Percentiles rank a stretch among this genome's conserved stretches.
These are phyloP conservation scores for Philaethria dido DNA, from an alignment of 2,888 invertebrate genomes.

Conservation along the genomic window DNA sequence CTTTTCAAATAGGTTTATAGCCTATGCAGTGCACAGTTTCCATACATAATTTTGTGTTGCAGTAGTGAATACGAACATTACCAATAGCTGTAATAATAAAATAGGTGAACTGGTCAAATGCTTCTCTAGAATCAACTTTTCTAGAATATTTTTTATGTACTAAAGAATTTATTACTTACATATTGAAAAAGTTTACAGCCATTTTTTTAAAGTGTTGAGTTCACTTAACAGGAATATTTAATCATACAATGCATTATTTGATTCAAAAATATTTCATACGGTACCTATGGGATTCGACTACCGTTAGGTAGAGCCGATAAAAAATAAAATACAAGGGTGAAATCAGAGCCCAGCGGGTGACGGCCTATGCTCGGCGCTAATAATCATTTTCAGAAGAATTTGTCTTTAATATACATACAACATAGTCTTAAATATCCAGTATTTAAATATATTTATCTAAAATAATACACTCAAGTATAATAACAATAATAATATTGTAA, in stretches of 20 bases:
- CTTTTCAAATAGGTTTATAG: slow-evolving; percentile 43
- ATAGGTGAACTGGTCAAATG: neutral
- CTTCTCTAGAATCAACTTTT: too few species aligned
- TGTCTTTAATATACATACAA: neutral
- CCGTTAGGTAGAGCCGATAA: slow-evolving; percentile 73
- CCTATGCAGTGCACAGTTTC: slow-evolving; percentile 28
- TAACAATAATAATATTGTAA: slow-evolving; percentile 1
- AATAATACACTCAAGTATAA: neutral
- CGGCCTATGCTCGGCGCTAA: slow-evolving; percentile 19
- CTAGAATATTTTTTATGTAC: too few species aligned
- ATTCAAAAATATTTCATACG: slow-evolving; percentile 53
- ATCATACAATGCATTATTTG: slow-evolving; percentile 35
- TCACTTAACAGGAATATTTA: slow-evolving; percentile 50
- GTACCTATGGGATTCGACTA: slow-evolving; percentile 58
- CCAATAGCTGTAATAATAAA: slow-evolving; percentile 7
- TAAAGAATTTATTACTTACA: too few species aligned
- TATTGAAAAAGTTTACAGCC: too few species aligned
- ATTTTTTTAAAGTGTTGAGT: slow-evolving; percentile 19
- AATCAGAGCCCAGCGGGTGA: slow-evolving; percentile 56
- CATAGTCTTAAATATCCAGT: neutral
- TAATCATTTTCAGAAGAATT: slow-evolving; percentile 13
- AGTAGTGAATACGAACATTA: neutral
- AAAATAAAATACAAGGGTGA: slow-evolving; percentile 69
- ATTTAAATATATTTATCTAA: too few species aligned
- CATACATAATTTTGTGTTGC: slow-evolving; percentile 38